Percentiles rank a stretch among this genome's conserved stretches.
Conservation (phyloP, 2,888 invertebrate genomes). For the Andricus quercusramuli region DNA sequence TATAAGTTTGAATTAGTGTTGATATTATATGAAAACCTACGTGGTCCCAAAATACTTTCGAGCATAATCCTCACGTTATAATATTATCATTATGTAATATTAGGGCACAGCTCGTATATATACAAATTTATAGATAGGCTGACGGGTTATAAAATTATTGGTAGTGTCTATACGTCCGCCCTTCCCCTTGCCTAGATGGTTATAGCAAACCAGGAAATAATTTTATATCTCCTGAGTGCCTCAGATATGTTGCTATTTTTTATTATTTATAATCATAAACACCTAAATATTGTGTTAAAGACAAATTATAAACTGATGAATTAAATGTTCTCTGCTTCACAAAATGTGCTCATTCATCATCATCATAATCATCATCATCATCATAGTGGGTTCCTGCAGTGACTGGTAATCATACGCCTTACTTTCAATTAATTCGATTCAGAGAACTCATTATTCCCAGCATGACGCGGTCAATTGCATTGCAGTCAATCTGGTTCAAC, state of each 20-base stretch:
- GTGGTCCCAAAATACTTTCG: neutral
- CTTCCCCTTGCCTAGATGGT: neutral
- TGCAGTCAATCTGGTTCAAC: constrained; percentile 20
- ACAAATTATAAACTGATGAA: too few relatives aligned
- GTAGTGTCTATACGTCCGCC: too few relatives aligned
- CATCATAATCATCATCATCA: neutral
- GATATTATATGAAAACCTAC: neutral
- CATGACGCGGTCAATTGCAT: too few relatives aligned
- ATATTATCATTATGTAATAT: neutral
- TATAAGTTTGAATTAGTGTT: neutral
- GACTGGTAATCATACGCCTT: constrained; percentile 18
- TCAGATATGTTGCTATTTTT: too few relatives aligned
- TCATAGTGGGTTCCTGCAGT: neutral
- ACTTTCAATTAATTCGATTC: constrained; percentile 32
- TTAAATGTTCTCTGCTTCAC: neutral
- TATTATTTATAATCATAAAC: too few relatives aligned
- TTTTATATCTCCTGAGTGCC: neutral
- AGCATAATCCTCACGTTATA: neutral
- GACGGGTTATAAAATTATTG: neutral
- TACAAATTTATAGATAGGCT: too few relatives aligned
- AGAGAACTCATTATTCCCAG: constrained; percentile 37
- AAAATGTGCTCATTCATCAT: neutral
- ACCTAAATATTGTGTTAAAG: too few relatives aligned
- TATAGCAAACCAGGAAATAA: neutral
- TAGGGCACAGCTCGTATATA: too few relatives aligned